phyloP scores from a whole-genome alignment of 2,888 invertebrate genomes.

The Torymus auratus region DNA sequence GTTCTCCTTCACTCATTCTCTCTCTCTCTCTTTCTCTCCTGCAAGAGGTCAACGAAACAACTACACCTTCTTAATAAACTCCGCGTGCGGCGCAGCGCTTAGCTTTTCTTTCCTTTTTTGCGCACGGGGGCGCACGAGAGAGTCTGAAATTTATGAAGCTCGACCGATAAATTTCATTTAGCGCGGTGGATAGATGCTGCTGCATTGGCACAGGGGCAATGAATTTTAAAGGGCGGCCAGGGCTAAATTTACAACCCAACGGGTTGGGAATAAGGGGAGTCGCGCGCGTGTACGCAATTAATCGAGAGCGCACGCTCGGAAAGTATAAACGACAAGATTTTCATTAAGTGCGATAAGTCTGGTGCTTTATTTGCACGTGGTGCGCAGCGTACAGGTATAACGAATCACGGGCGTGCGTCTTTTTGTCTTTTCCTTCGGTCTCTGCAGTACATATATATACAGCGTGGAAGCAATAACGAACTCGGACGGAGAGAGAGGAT shows the following conservation, averaged over 20 bases:
- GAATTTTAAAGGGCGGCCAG: slow-evolving; percentile 20
- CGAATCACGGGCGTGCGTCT: no score
- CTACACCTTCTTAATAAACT: slow-evolving; percentile 9
- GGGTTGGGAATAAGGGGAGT: no score
- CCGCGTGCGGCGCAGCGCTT: neutral
- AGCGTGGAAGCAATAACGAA: neutral
- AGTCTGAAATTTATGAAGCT: slow-evolving; percentile 54
- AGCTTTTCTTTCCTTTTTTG: neutral
- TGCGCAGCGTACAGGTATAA: neutral
- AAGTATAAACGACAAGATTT: slow-evolving; percentile 44
- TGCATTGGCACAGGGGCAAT: neutral
- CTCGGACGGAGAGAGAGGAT: neutral
- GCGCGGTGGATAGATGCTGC: neutral
- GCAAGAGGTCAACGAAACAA: slow-evolving; percentile 22
- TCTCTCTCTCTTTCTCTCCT: slow-evolving; percentile 33
- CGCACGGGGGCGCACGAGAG: neutral
- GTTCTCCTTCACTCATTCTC: slow-evolving; percentile 18
- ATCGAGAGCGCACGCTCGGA: slow-evolving; percentile 11
- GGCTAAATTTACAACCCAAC: slow-evolving; percentile 24
- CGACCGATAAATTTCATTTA: slow-evolving; percentile 46
- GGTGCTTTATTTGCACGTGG: slow-evolving; percentile 12
- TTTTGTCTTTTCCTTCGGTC: no score
- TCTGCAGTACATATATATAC: no score
- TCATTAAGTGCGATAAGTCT: slow-evolving; percentile 45
- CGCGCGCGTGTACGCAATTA: slow-evolving; percentile 21